phyloP scores from a whole-genome alignment of 1,140 invertebrate genomes.

The Apis laboriosa region DNA sequence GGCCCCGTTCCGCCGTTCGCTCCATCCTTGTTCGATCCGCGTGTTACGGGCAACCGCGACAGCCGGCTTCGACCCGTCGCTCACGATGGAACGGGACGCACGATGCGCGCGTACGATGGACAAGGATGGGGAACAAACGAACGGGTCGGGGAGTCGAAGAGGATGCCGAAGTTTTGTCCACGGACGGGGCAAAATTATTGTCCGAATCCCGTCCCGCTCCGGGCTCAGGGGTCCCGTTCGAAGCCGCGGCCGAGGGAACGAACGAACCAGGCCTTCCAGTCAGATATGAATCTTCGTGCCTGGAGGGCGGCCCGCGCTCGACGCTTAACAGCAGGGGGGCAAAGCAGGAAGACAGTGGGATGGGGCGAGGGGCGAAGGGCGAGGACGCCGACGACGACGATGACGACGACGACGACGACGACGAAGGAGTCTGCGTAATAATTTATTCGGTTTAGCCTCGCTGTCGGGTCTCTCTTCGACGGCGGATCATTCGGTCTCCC shows the following conservation, averaged over 20 bases:
- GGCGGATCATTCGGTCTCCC: constrained; percentile 39
- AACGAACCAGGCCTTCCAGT: constrained; percentile 61
- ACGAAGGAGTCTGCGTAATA: constrained; percentile 69
- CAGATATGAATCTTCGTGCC: constrained; percentile 77
- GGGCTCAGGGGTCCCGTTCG: constrained; percentile 77
- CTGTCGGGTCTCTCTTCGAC: constrained; percentile 69
- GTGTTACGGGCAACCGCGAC: constrained; percentile 38
- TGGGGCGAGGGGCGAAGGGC: constrained; percentile 2
- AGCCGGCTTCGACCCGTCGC: constrained; percentile 54
- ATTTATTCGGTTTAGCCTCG: constrained; percentile 77
- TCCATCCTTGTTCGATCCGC: constrained; percentile 27
- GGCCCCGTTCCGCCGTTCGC: constrained; percentile 1
- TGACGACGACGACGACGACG: constrained; percentile 21
- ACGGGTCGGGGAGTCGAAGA: constrained; percentile 52
- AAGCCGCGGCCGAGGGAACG: constrained; percentile 57
- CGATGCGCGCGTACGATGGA: constrained; percentile 38
- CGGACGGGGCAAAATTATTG: constrained; percentile 73
- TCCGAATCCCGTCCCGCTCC: constrained; percentile 76
- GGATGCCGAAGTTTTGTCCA: constrained; percentile 78
- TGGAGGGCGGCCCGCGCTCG: constrained; percentile 62
- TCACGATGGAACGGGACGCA: constrained; percentile 45
- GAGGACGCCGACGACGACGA: constrained; percentile 26
- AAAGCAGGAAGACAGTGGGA: constrained; percentile 25
- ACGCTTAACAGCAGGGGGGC: constrained; percentile 62
- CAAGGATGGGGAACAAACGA: constrained; percentile 37